These are phyloP conservation scores for Camelus dromedarius DNA, from an alignment of 2,113 vertebrate species.

Conservation along the genomic window DNA sequence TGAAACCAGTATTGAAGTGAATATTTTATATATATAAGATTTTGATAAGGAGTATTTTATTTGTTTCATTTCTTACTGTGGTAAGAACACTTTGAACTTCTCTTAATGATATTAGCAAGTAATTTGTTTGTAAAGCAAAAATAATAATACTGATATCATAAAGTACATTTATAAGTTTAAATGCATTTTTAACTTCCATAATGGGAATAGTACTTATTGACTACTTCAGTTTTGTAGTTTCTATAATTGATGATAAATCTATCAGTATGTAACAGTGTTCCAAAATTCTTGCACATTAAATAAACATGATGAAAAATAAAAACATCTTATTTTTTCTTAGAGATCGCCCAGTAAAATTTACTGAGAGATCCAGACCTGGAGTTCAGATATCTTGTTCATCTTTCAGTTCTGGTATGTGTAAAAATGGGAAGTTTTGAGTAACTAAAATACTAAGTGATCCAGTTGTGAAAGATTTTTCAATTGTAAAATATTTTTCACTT, in stretches of 20 bases:
- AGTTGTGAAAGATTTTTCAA: background rate
- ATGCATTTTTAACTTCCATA: background rate
- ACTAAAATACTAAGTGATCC: constrained; percentile 22
- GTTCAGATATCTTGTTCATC: constrained; percentile 98
- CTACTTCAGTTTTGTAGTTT: background rate
- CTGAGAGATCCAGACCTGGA: constrained; percentile 96
- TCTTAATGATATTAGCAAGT: background rate
- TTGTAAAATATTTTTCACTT: constrained; percentile 14
- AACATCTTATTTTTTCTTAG: constrained; percentile 83
- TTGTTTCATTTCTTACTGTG: constrained; percentile 43
- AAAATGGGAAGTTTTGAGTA: constrained; percentile 20
- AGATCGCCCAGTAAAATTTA: constrained; percentile 96
- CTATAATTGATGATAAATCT: background rate
- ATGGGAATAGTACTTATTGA: background rate
- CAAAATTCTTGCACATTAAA: constrained; percentile 41
- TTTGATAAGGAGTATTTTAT: constrained; percentile 20
- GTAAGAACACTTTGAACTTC: background rate
- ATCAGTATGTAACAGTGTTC: background rate
- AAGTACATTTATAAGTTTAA: constrained; percentile 50
- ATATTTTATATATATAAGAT: background rate
- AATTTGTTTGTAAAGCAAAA: constrained; percentile 27
- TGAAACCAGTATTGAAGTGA: background rate
- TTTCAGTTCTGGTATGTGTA: constrained; percentile 95
- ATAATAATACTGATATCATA: background rate
- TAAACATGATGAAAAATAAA: constrained; percentile 30